These are phyloP conservation scores for Choristoneura rosaceana DNA, from an alignment of 2,888 invertebrate species.

Conservation along the genomic window DNA sequence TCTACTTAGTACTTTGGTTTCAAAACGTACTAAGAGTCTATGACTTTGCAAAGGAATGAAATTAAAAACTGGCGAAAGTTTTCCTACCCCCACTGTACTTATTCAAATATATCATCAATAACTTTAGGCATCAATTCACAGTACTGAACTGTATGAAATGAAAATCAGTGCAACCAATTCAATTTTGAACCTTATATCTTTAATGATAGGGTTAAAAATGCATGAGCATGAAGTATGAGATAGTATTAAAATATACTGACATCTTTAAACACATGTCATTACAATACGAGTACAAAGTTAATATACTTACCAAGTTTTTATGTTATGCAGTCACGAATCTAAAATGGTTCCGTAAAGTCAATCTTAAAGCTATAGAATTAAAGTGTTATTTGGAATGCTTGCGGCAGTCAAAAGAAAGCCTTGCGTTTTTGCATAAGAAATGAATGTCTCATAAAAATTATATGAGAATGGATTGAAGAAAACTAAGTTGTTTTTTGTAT, in stretches of 20 bases:
- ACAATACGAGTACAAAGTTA: conserved; percentile 50
- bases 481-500: no score
- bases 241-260: conserved; percentile 48
- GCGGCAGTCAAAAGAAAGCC: conserved; percentile 36
- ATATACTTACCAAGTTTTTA: conserved; percentile 51
- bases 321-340: conserved; percentile 53
- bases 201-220: neutral
- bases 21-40: no score
- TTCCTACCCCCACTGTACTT: no score
- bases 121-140: neutral
- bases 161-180: neutral
- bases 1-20: no score
- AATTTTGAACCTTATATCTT: neutral
- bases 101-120: neutral
- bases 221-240: neutral
- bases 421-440: conserved; percentile 47
- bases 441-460: conserved; percentile 48
- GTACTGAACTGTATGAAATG: neutral
- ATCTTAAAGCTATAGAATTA: neutral
- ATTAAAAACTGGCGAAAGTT: no score
- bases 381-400: neutral
- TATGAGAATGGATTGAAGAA: neutral
- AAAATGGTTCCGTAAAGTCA: neutral
- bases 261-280: conserved; percentile 56
- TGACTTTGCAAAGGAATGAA: no score